Conservation (phyloP, 1,140 invertebrate species). For the Rhopalosiphum maidis region DNA sequence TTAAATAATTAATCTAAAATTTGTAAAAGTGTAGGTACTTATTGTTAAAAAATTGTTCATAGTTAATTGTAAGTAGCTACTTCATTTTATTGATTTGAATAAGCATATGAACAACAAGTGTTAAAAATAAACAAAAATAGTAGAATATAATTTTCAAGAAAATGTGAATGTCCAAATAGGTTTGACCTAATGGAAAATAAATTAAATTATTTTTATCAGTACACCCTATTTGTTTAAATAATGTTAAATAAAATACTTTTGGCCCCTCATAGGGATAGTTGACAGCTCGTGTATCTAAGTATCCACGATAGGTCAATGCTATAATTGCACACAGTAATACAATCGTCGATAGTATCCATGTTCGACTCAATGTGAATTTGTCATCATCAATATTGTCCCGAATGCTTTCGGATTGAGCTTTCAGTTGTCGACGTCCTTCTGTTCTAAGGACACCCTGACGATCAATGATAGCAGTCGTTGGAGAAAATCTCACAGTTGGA, state of each 20-base stretch:
- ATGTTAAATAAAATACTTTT: conserved; percentile 19
- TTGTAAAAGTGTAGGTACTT: not conserved
- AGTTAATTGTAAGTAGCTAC: not conserved
- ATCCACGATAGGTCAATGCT: conserved; percentile 14
- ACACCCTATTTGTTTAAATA: not conserved
- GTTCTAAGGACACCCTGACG: not conserved
- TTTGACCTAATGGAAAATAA: not conserved
- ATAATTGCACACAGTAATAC: not conserved
- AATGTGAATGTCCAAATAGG: not conserved
- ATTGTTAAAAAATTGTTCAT: not conserved
- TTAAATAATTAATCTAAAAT: not conserved
- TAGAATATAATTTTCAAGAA: not conserved
- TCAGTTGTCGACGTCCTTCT: not conserved
- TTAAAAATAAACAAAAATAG: not conserved
- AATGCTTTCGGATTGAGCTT: not conserved
- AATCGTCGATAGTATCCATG: not conserved
- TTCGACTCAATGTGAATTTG: not conserved
- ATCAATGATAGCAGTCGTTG: not conserved
- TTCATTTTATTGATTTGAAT: not conserved
- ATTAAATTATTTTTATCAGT: not conserved
- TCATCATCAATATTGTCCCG: not conserved
- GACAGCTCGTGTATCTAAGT: conserved; percentile 39
- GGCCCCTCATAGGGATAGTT: conserved; percentile 39
- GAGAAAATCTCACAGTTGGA: not conserved
- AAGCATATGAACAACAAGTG: not conserved